Conservation (phyloP, 2,113 vertebrate species). For the Eptesicus fuscus region DNA sequence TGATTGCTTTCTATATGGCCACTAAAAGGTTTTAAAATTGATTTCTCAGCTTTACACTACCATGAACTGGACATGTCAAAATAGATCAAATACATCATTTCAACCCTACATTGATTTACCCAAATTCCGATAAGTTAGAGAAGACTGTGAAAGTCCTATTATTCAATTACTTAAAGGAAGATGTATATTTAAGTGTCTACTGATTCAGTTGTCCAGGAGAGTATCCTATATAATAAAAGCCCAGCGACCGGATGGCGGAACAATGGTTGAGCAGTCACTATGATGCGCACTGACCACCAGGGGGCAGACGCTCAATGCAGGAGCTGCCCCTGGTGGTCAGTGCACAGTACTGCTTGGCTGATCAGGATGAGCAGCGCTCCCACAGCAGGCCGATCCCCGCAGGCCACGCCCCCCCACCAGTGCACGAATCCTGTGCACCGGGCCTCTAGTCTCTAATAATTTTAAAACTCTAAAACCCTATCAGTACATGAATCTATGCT, state of each 20-base stretch:
- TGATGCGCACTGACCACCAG: no score
- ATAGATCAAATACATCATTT: slow-evolving; percentile 65
- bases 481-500: neutral
- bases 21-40: slow-evolving; percentile 72
- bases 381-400: no score
- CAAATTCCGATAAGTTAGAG: slow-evolving; percentile 61
- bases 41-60: slow-evolving; percentile 39
- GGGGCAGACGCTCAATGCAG: no score
- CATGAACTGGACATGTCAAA: slow-evolving; percentile 45
- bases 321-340: no score
- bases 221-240: neutral
- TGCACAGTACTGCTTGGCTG: no score
- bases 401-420: no score
- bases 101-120: slow-evolving; percentile 46
- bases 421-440: no score
- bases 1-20: slow-evolving; percentile 64
- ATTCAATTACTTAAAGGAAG: neutral
- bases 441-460: neutral
- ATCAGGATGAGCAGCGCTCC: no score
- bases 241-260: no score
- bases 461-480: slow-evolving; percentile 18
- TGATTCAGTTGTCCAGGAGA: neutral
- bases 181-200: neutral
- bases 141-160: neutral
- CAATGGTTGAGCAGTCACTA: no score